phyloP scores from a whole-genome alignment of 1,140 invertebrate genomes.

The Lepidurus apus region DNA sequence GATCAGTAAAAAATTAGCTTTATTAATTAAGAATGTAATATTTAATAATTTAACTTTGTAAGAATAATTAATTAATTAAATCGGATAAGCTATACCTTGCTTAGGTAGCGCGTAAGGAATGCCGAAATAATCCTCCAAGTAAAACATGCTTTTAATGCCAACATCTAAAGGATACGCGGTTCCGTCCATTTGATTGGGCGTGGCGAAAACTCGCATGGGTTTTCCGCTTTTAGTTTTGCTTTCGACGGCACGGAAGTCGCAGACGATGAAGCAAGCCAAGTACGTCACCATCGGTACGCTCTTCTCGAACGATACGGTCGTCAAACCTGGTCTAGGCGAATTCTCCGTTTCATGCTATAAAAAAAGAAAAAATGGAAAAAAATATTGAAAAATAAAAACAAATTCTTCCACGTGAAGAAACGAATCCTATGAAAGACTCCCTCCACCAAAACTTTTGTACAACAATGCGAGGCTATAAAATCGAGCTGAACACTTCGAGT shows the following conservation, averaged over 20 bases:
- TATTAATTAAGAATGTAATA: background rate
- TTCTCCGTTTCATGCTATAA: constrained; percentile 44
- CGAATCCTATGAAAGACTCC: background rate
- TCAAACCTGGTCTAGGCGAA: constrained; percentile 45
- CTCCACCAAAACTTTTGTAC: background rate
- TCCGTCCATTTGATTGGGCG: constrained; percentile 65
- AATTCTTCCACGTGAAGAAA: background rate
- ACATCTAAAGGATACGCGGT: constrained; percentile 71
- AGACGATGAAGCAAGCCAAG: constrained; percentile 81
- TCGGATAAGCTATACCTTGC: constrained; percentile 57
- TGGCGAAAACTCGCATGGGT: constrained; percentile 65
- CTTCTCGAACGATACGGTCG: constrained; percentile 64
- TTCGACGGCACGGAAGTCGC: constrained; percentile 66
- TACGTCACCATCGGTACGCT: constrained; percentile 90
- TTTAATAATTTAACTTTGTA: background rate
- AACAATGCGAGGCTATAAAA: background rate
- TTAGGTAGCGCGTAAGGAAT: constrained; percentile 81
- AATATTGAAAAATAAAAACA: background rate
- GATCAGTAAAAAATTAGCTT: too few relatives aligned
- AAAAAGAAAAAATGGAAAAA: constrained; percentile 35
- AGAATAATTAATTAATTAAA: background rate
- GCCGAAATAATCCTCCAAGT: constrained; percentile 79
- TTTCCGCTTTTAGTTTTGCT: constrained; percentile 52
- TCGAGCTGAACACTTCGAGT: background rate
- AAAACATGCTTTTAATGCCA: constrained; percentile 72